Evolutionary conservation across 2,113 vertebrate species (phyloP), one percentile per base, ranked within the genome.

Genomic region (Xiphias gladius): DNA sequence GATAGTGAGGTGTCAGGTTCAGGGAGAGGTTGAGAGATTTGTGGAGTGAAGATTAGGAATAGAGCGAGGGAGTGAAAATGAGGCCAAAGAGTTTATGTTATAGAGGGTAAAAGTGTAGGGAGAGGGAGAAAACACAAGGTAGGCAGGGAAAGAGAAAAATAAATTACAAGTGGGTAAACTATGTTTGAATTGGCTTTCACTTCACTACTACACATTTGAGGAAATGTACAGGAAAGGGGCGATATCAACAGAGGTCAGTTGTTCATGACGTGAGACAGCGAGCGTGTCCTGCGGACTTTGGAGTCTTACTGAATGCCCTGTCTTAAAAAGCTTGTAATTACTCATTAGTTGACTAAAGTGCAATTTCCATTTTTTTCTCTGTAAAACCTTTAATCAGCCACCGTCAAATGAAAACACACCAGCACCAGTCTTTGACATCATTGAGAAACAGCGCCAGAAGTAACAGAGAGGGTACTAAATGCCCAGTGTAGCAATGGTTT

Each of bases 281-380:
- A 30, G 4, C 0, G 5, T 48, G 50, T 50, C 68, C 68, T 37
- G 50, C 9, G 30, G 37, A 16, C 52, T 39, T 10, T 58, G 20
- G 10, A 22, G 57, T 22, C 5, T 30, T 7, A 55, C 59, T 57
- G 37, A 28, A 12, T 68, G n/a, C 22, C 65, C n/a, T 7, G 50
- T 85, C 71, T 84, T 14, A 73, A 41, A 61, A 39, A 71, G 59
- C 55, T 35, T 81, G 35, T 67, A 58, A 55, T 24, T 32, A 28
- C 76, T 52, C 62, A 43, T 69, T 39, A 62, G 66, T 17, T 52
- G 37, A 74, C 50, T 35, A 5, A 71, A 57, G 35, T 68, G 76
- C 50, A 62, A 72, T 73, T 88, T 90, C 79, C 81, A 85, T 79
- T 39, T 76, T 58, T 37, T 55, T 55, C 64, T 72, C 48, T 57